Conservation (phyloP, 2,797 vertebrate species). For the Poecilia wingei region DNA sequence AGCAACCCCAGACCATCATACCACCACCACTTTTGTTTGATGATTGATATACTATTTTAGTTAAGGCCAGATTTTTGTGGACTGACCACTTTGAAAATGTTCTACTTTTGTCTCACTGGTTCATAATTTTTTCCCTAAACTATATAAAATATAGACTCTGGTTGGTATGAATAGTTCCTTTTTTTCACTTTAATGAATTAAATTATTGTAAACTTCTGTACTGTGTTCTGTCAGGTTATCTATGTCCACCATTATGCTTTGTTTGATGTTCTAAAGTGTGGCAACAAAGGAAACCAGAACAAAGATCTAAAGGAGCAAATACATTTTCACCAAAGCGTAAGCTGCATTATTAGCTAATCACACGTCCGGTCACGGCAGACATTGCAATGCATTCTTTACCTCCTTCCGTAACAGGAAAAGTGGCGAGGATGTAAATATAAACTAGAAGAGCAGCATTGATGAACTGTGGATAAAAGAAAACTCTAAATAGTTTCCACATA, state of each 20-base stretch:
- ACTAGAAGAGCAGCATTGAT: slow-evolving; percentile 60
- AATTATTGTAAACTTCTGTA: slow-evolving; percentile 10
- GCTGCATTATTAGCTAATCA: neutral
- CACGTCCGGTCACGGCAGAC: neutral
- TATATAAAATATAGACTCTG: neutral
- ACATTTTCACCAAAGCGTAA: neutral
- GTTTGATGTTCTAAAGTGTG: neutral
- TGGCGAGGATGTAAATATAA: slow-evolving; percentile 38
- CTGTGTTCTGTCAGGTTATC: neutral
- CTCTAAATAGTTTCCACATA: slow-evolving; percentile 68
- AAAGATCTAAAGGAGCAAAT: neutral
- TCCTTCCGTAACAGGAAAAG: slow-evolving; percentile 30
- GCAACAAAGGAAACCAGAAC: neutral
- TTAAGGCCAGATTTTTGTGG: neutral
- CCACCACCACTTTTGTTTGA: neutral
- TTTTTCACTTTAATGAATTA: neutral
- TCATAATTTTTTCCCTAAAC: neutral
- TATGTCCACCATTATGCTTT: neutral
- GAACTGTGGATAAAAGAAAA: slow-evolving; percentile 72
- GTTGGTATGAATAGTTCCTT: neutral
- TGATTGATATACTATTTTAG: neutral
- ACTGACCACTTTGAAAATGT: neutral
- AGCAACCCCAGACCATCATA: neutral
- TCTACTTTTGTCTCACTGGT: neutral
- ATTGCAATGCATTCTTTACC: slow-evolving; percentile 21